phyloP scores from a whole-genome alignment of 2,113 vertebrate species.

The Onychostoma macrolepis region DNA sequence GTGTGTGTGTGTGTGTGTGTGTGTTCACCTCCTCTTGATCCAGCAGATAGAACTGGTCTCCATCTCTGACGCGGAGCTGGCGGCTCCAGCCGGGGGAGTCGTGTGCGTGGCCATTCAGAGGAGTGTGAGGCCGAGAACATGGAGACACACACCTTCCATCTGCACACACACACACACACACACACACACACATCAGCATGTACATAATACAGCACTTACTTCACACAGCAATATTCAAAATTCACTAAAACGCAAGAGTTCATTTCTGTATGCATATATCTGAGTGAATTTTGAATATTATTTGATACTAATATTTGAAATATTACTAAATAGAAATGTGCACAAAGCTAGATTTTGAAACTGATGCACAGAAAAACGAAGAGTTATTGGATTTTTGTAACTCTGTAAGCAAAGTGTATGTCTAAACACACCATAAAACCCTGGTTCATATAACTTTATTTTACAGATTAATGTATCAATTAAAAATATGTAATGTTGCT shows the following conservation, averaged over 20 bases:
- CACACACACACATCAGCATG: not conserved
- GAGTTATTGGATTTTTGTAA: not conserved
- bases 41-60: constrained; percentile 62
- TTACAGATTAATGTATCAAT: not conserved
- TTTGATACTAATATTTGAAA: too few relatives aligned
- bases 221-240: not conserved
- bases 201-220: too few relatives aligned
- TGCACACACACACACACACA: constrained; percentile 19
- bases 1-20: not conserved
- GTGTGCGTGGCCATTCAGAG: constrained; percentile 61
- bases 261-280: not conserved
- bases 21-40: constrained; percentile 59
- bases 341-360: too few relatives aligned
- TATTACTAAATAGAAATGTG: too few relatives aligned
- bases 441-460: not conserved
- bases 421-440: not conserved
- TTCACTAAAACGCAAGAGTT: too few relatives aligned
- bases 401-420: not conserved
- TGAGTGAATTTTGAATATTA: too few relatives aligned
- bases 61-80: constrained; percentile 56
- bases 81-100: constrained; percentile 62
- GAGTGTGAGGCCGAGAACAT: constrained; percentile 61
- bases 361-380: too few relatives aligned
- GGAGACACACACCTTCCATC: constrained; percentile 65
- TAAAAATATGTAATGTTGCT: too few relatives aligned